Conservation (phyloP, 2,113 vertebrate species). For the Trochalopteron elliotii region DNA sequence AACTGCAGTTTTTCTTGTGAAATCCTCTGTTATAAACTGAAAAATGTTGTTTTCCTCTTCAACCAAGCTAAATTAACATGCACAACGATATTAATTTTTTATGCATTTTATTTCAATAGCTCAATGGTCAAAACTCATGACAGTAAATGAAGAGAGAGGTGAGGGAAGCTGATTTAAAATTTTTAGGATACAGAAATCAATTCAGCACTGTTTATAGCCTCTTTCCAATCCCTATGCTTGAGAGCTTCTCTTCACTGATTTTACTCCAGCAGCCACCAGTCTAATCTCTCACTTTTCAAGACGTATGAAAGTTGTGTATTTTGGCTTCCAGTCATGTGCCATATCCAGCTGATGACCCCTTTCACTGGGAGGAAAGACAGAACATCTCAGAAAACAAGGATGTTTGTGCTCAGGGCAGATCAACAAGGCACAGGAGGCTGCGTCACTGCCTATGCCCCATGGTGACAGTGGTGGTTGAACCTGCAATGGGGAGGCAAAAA, state of each 20-base stretch:
- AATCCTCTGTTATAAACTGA: background rate
- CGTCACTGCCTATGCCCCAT: rapidly evolving
- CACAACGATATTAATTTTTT: background rate
- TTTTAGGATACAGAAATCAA: background rate
- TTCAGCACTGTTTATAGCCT: background rate
- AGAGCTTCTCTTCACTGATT: background rate
- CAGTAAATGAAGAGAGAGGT: background rate
- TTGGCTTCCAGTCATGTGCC: background rate
- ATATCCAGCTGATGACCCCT: background rate
- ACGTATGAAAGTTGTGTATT: background rate
- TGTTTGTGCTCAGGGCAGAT: background rate
- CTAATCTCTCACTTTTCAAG: background rate
- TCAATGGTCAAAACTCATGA: background rate
- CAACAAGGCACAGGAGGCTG: background rate
- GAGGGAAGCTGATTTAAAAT: background rate
- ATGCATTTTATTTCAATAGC: background rate
- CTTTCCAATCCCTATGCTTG: background rate
- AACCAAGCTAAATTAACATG: background rate
- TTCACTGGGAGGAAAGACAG: background rate
- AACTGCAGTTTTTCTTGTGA: background rate
- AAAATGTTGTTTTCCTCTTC: background rate
- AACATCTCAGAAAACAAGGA: background rate
- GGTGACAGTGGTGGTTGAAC: background rate
- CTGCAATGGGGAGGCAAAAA: background rate
- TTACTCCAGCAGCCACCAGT: background rate